Percentiles rank a stretch among this genome's conserved stretches.
Conservation (phyloP, 1,140 invertebrate species). For the Pissodes strobi region DNA sequence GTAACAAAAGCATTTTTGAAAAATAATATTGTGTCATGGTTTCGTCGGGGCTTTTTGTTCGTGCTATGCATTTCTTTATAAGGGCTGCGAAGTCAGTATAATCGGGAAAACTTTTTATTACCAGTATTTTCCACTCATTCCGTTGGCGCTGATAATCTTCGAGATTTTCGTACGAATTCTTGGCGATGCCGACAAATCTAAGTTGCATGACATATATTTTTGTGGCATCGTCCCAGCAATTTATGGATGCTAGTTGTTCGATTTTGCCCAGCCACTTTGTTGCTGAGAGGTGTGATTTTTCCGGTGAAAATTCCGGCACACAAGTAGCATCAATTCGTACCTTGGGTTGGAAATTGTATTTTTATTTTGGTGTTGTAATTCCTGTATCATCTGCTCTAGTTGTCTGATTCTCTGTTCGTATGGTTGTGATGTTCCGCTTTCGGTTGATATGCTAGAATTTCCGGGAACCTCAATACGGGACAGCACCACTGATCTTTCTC, state of each 20-base stretch:
- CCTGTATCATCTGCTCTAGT: not conserved
- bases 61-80: not conserved
- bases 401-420: not conserved
- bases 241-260: not conserved
- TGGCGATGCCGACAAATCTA: too few relatives aligned
- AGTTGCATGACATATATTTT: not conserved
- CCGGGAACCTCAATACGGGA: not conserved
- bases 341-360: not conserved
- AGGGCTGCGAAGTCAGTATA: not conserved
- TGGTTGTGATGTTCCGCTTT: not conserved
- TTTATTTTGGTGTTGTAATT: not conserved
- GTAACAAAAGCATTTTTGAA: not conserved
- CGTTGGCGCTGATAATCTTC: not conserved
- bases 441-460: not conserved
- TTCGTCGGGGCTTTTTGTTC: not conserved
- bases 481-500: not conserved
- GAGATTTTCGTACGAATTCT: too few relatives aligned
- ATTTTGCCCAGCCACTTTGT: not conserved
- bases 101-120: not conserved
- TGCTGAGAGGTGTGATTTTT: not conserved
- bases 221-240: not conserved
- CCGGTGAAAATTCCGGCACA: not conserved
- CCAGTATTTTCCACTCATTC: too few relatives aligned
- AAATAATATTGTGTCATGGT: slow-evolving; percentile 1
- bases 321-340: not conserved